Evolutionary conservation across 2,113 vertebrate genomes (phyloP).

Genomic region (Amblyornis subalaris): DNA sequence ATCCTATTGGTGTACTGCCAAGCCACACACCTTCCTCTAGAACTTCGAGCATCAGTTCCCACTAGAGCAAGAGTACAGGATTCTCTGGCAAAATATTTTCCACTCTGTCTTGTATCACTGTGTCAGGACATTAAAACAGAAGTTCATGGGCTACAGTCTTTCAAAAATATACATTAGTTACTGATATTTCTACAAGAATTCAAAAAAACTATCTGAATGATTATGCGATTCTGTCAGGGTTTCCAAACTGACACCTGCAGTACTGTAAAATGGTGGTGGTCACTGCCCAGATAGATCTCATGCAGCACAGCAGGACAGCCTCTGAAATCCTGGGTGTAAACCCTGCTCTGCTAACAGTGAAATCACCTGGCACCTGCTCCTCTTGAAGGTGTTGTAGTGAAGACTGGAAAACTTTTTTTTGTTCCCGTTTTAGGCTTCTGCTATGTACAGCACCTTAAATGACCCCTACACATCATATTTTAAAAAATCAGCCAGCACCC

Average conservation of each 20-base stretch:
- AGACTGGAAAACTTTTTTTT: background rate
- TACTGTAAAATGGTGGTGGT: background rate
- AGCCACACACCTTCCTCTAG: background rate
- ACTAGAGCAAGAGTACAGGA: background rate
- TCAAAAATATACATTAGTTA: background rate
- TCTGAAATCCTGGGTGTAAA: background rate
- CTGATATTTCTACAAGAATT: background rate
- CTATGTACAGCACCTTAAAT: background rate
- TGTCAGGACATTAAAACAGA: background rate
- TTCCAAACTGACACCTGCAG: background rate
- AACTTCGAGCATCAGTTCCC: background rate
- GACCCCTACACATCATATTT: rapidly evolving
- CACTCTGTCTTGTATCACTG: too few relatives aligned
- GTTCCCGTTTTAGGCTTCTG: background rate
- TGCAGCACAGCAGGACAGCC: background rate
- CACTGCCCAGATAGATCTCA: background rate
- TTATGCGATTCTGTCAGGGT: background rate
- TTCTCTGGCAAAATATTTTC: background rate
- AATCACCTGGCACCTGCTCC: background rate
- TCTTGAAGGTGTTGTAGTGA: background rate
- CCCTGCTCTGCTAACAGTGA: background rate
- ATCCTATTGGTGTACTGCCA: background rate
- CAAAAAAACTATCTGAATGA: background rate
- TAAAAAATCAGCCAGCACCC: background rate
- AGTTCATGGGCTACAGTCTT: background rate